A percentile compares a stretch with the other conserved stretches of the same genome.
phyloP scores from a whole-genome alignment of 2,113 vertebrate species.

The Chunga burmeisteri region DNA sequence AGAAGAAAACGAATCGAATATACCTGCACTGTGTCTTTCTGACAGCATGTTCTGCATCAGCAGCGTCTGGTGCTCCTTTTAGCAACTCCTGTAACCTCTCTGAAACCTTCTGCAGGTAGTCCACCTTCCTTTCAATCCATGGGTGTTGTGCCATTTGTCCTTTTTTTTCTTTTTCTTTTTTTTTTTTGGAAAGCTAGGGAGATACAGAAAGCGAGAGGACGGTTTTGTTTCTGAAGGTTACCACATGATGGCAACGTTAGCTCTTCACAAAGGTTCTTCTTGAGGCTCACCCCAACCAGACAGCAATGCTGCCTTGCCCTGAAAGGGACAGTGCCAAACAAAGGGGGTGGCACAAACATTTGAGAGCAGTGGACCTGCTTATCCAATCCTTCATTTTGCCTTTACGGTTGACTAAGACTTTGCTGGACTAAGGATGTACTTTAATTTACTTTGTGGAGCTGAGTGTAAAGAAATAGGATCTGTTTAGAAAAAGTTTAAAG shows the following conservation, averaged over 20 bases:
- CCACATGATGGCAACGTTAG: slow-evolving; percentile 30
- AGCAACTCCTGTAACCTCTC: rapidly evolving
- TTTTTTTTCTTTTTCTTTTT: background rate
- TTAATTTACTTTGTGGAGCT: background rate
- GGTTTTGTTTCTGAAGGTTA: background rate
- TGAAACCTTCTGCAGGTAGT: background rate
- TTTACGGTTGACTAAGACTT: background rate
- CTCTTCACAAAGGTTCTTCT: background rate
- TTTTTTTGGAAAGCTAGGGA: rapidly evolving
- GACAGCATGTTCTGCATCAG: rapidly evolving
- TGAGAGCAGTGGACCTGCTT: rapidly evolving
- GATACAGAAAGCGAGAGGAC: rapidly evolving
- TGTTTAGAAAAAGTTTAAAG: background rate
- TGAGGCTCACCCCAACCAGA: background rate
- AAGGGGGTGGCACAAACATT: background rate
- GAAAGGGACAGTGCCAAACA: background rate
- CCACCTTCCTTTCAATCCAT: rapidly evolving
- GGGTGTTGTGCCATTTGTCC: background rate
- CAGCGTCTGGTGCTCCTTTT: background rate
- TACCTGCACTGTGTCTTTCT: background rate
- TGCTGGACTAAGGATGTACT: background rate
- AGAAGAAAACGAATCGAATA: background rate
- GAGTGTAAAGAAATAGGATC: background rate
- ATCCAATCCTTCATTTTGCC: background rate
- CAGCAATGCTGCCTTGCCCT: background rate